A percentile compares a stretch with the other conserved stretches of the same genome.
These are phyloP conservation scores for Atherinosoma microstoma DNA, from an alignment of 2,797 vertebrate genomes.

Conservation along the genomic window DNA sequence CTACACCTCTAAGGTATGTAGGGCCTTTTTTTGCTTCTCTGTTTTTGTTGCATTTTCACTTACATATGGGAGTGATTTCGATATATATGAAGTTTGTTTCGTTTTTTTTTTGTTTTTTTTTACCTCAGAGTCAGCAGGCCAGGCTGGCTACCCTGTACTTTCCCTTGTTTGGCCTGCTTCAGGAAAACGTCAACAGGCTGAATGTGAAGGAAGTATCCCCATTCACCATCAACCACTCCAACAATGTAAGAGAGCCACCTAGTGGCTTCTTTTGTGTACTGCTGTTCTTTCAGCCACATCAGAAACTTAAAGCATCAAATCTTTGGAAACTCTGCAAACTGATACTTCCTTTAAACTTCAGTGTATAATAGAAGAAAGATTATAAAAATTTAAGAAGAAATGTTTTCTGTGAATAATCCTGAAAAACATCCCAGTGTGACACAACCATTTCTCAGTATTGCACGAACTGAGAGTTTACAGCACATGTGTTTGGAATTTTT, in stretches of 20 bases:
- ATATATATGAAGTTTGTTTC: conserved; percentile 32
- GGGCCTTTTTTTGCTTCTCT: not conserved
- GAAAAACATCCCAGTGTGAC: not conserved
- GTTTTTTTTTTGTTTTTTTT: conserved; percentile 70
- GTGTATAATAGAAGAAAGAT: not conserved
- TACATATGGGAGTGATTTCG: not conserved
- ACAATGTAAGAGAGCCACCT: conserved; percentile 86
- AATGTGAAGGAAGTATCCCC: conserved; percentile 93
- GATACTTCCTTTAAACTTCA: not conserved
- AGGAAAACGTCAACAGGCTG: conserved; percentile 95
- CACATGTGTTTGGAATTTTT: too few relatives aligned
- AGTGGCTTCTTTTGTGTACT: conserved; percentile 50
- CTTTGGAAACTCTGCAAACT: not conserved
- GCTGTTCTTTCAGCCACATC: not conserved
- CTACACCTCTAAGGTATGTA: conserved; percentile 89
- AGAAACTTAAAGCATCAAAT: not conserved
- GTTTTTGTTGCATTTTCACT: not conserved
- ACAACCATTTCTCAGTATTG: too few relatives aligned
- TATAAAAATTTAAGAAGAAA: not conserved
- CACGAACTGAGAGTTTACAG: too few relatives aligned
- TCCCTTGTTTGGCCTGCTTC: conserved; percentile 92
- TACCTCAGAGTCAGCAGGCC: conserved; percentile 91
- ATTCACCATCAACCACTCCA: conserved; percentile 86
- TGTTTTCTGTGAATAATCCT: not conserved
- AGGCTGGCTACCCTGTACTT: conserved; percentile 95